These are phyloP conservation scores for Herpetotheres cachinnans DNA, from an alignment of 2,113 vertebrate species.

Conservation along the genomic window DNA sequence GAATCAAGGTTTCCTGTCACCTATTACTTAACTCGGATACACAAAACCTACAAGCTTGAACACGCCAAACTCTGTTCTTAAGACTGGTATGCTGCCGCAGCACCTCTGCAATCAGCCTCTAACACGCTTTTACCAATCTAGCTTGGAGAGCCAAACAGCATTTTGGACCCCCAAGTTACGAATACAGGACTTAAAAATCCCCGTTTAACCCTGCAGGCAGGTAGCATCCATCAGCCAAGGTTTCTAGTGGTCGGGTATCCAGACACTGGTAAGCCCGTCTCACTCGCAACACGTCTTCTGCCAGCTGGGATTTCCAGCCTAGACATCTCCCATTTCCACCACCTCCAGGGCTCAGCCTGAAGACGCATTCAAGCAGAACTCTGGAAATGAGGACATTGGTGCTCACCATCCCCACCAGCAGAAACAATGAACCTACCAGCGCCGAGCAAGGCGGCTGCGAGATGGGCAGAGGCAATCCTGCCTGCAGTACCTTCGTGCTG, in stretches of 20 bases:
- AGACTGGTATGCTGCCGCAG: background rate
- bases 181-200: background rate
- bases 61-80: background rate
- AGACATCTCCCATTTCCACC: background rate
- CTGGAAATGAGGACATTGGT: background rate
- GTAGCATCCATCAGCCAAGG: background rate
- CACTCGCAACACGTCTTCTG: background rate
- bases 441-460: rapidly evolving
- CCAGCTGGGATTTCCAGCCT: background rate
- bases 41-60: background rate
- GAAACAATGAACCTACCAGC: background rate
- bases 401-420: background rate
- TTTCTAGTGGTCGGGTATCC: too few species aligned
- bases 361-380: background rate
- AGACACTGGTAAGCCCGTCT: background rate
- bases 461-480: background rate
- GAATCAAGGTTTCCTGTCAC: background rate
- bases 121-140: rapidly evolving
- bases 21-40: background rate
- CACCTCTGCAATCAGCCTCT: background rate
- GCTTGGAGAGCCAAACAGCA: rapidly evolving
- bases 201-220: background rate
- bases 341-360: background rate
- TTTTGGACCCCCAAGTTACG: background rate
- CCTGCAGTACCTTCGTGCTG: rapidly evolving